Conservation (phyloP, 2,888 invertebrate genomes). For the Nemurella pictetii region DNA sequence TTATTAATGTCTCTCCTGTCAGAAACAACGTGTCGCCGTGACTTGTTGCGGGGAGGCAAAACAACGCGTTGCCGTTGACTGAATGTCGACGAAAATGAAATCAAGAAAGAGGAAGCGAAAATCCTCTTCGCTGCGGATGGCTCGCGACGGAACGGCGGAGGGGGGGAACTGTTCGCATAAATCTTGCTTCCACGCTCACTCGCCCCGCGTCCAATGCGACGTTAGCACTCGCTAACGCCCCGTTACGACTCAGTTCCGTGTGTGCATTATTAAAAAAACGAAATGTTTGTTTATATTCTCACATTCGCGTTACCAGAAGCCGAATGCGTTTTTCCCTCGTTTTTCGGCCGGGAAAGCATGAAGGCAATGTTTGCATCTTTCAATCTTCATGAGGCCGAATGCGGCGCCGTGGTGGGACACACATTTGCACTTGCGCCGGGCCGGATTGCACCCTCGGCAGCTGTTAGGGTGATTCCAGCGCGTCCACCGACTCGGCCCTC, state of each 20-base stretch:
- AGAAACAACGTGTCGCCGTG: background rate
- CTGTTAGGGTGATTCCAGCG: background rate
- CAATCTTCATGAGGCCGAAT: background rate
- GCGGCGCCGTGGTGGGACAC: background rate
- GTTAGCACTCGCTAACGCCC: background rate
- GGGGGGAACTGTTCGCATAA: background rate
- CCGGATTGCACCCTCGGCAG: background rate
- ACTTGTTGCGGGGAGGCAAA: background rate
- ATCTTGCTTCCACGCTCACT: background rate
- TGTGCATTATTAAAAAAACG: background rate
- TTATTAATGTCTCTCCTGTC: background rate
- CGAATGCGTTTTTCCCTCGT: background rate
- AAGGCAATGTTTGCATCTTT: background rate
- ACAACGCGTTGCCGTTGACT: background rate
- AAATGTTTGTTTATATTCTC: background rate
- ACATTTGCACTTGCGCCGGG: background rate
- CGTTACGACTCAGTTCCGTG: background rate
- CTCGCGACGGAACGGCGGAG: too few species aligned
- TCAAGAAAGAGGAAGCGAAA: background rate
- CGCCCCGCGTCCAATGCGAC: background rate
- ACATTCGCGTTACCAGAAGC: background rate
- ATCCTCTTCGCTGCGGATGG: background rate
- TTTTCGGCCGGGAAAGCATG: background rate
- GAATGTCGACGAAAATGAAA: background rate
- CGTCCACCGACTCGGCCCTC: background rate